Evolutionary conservation across 2,113 vertebrate genomes (phyloP).

Genomic region (Apodemus speciosus): DNA sequence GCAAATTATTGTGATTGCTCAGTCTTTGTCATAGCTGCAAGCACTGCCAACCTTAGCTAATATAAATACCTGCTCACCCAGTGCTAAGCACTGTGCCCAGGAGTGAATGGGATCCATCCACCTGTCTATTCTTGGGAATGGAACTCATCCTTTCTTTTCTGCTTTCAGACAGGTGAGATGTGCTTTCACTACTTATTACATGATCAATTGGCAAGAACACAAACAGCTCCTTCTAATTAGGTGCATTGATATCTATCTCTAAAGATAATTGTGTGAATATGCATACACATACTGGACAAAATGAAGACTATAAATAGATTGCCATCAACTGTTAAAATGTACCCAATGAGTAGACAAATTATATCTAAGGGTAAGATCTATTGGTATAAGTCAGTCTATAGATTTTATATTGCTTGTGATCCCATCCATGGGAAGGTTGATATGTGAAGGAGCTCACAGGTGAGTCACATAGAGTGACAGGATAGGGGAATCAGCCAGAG

Average conservation of each 20-base stretch:
- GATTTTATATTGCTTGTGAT: not conserved
- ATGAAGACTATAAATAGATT: constrained; percentile 45
- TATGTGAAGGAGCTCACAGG: not conserved
- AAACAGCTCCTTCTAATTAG: not conserved
- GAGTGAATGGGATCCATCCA: not conserved
- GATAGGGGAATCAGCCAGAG: not conserved
- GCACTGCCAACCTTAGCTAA: not conserved
- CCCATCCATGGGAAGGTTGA: not conserved
- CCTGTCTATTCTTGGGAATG: not conserved
- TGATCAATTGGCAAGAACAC: not conserved
- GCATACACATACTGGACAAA: constrained; percentile 14
- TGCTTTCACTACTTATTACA: not conserved
- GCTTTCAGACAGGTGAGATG: constrained; percentile 23
- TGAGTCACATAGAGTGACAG: not conserved
- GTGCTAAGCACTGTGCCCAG: not conserved
- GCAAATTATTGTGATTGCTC: not conserved
- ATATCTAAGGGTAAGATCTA: constrained; percentile 22
- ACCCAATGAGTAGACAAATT: constrained; percentile 14
- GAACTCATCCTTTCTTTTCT: constrained; percentile 19
- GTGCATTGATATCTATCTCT: not conserved
- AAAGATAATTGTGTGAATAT: constrained; percentile 28
- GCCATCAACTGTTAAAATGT: not conserved
- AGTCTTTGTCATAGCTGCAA: not conserved
- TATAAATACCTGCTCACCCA: not conserved
- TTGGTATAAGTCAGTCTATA: not conserved